Conservation (phyloP, 2,888 invertebrate genomes). For the Lithodes maja region DNA sequence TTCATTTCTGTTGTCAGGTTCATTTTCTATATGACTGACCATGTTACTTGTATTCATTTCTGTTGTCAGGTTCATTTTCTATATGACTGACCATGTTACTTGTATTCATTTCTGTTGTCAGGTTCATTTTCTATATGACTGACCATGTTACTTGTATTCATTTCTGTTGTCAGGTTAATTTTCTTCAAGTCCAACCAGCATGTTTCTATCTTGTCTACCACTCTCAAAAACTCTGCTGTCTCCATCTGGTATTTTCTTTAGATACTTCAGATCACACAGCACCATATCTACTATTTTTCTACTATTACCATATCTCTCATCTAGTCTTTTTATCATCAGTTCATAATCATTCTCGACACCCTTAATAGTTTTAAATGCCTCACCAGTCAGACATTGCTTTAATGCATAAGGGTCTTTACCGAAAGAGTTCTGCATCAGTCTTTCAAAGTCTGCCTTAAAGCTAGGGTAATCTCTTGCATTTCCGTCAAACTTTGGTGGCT, state of each 20-base stretch:
- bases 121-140: constrained; percentile 17
- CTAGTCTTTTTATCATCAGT: background rate
- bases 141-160: background rate
- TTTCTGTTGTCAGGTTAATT: background rate
- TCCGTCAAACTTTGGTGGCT: background rate
- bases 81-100: background rate
- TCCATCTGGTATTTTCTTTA: background rate
- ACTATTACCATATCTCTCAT: constrained; percentile 14
- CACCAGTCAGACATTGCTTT: background rate
- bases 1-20: constrained; percentile 2
- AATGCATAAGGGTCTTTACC: background rate
- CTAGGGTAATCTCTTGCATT: background rate
- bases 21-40: constrained; percentile 7
- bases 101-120: background rate
- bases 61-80: background rate
- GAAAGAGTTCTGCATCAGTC: background rate
- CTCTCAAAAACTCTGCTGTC: constrained; percentile 20
- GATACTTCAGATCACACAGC: background rate
- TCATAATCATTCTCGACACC: background rate
- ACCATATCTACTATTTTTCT: constrained; percentile 4
- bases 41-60: constrained; percentile 9
- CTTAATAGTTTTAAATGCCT: background rate
- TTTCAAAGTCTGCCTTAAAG: background rate
- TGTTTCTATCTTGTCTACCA: constrained; percentile 19
- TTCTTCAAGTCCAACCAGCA: constrained; percentile 21